These are phyloP conservation scores for Drosophila micromelanica DNA, from an alignment of 1,140 invertebrate genomes.

Conservation along the genomic window DNA sequence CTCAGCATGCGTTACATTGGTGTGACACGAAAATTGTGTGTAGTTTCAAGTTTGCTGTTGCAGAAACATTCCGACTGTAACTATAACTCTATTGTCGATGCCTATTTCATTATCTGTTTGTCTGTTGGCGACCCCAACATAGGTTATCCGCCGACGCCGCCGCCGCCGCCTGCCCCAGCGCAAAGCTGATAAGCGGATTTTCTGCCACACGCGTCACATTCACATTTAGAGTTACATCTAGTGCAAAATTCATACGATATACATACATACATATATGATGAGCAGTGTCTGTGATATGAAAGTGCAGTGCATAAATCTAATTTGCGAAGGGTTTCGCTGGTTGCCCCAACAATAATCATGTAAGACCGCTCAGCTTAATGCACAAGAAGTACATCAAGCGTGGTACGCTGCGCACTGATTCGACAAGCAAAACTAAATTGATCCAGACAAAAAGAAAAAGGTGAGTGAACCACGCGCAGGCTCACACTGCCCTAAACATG, in stretches of 20 bases:
- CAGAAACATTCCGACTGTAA: neutral
- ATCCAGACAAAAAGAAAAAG: neutral
- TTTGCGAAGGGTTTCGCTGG: slow-evolving; percentile 10
- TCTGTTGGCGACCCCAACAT: slow-evolving; percentile 5
- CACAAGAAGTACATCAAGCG: neutral
- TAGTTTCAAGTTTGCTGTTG: too few species aligned
- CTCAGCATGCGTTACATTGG: neutral
- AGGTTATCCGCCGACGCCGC: slow-evolving; percentile 25
- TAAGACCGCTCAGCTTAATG: neutral
- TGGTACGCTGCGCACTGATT: slow-evolving; percentile 2
- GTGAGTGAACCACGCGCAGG: neutral
- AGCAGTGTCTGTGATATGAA: neutral
- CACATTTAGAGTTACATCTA: slow-evolving; percentile 19
- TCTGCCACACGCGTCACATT: slow-evolving; percentile 9
- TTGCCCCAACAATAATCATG: slow-evolving; percentile 11
- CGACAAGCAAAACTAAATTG: neutral
- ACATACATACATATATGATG: slow-evolving; percentile 3
- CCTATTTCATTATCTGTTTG: slow-evolving; percentile 19
- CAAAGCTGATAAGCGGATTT: slow-evolving; percentile 79
- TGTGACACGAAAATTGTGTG: neutral
- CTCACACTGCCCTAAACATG: too few species aligned
- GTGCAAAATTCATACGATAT: slow-evolving; percentile 1
- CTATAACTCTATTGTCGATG: slow-evolving; percentile 3
- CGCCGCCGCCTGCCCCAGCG: neutral
- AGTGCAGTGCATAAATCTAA: slow-evolving; percentile 19